These are phyloP conservation scores for Patagioenas fasciata DNA, from an alignment of 2,113 vertebrate species.

Conservation along the genomic window DNA sequence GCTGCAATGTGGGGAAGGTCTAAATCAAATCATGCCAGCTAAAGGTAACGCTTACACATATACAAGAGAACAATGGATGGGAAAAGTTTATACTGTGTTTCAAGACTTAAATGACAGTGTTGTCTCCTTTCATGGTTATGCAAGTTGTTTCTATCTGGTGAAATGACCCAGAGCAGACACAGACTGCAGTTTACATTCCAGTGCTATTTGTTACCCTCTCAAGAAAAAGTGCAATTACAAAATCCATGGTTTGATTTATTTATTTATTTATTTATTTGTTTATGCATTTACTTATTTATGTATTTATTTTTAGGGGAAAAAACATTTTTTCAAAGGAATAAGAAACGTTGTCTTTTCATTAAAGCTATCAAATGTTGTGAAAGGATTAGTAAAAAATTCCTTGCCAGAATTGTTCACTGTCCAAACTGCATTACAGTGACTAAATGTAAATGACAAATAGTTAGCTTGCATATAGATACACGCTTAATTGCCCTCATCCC, in stretches of 20 bases:
- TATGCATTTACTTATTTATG: background rate
- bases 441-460: conserved; percentile 61
- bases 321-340: background rate
- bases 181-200: background rate
- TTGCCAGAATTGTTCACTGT: conserved; percentile 56
- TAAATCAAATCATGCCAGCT: conserved; percentile 51
- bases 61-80: conserved; percentile 53
- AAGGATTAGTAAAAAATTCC: conserved; percentile 34
- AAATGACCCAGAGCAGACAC: conserved; percentile 60
- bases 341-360: background rate
- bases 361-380: conserved; percentile 39
- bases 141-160: conserved; percentile 35
- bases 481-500: conserved; percentile 54
- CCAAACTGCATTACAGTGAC: conserved; percentile 42
- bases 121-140: conserved; percentile 65
- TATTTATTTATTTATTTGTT: background rate
- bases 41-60: conserved; percentile 26
- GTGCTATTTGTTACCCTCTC: background rate
- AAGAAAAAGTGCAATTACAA: background rate
- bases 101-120: conserved; percentile 70
- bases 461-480: conserved; percentile 36
- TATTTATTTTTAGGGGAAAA: background rate
- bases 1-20: conserved; percentile 48
- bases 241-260: background rate
- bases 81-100: conserved; percentile 68